A percentile compares a stretch with the other conserved stretches of the same genome.
Evolutionary conservation across 2,888 invertebrate genomes (phyloP).

Genomic region (Aphidoletes aphidimyza): DNA sequence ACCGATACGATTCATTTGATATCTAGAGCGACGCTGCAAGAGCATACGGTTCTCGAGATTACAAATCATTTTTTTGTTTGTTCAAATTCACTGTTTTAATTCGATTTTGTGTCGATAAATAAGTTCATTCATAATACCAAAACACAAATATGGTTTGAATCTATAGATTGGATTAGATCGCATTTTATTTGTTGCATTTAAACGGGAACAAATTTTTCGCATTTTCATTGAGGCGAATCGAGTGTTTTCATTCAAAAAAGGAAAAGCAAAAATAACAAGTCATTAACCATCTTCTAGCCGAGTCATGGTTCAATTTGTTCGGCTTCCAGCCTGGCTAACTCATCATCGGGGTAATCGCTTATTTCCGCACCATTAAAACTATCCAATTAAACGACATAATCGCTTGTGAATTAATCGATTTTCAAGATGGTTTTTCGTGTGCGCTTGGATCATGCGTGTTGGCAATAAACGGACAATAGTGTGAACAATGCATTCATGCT

Average conservation of each 20-base stretch:
- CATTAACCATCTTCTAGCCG: neutral
- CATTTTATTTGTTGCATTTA: too few species aligned
- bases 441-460: neutral
- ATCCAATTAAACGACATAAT: slow-evolving; percentile 34
- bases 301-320: slow-evolving; percentile 14
- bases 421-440: neutral
- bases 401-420: slow-evolving; percentile 34
- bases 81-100: neutral
- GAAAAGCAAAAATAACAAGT: slow-evolving; percentile 2
- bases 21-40: too few species aligned
- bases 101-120: neutral
- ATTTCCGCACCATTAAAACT: slow-evolving; percentile 42
- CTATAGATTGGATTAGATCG: too few species aligned
- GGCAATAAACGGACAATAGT: neutral
- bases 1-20: too few species aligned
- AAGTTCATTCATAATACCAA: too few species aligned
- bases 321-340: too few species aligned
- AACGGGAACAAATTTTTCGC: too few species aligned
- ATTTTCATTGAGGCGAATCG: too few species aligned
- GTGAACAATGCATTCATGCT: neutral
- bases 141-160: too few species aligned
- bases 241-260: neutral
- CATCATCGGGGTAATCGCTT: neutral
- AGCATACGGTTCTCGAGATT: too few species aligned
- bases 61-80: slow-evolving; percentile 6